Evolutionary conservation across 2,113 vertebrate species (phyloP).

Genomic region (Gambusia affinis): DNA sequence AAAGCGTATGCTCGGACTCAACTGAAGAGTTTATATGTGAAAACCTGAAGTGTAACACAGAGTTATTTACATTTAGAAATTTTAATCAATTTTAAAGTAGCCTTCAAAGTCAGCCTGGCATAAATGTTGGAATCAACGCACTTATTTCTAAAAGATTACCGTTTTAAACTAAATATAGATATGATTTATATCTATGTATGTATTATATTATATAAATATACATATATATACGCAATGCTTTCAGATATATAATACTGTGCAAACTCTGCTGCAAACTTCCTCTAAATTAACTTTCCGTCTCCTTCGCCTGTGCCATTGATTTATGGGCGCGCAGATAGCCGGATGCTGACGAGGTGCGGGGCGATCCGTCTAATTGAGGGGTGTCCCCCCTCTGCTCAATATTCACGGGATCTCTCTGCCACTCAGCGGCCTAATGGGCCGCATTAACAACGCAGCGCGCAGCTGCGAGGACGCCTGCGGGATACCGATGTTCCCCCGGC

Average conservation of each 20-base stretch:
- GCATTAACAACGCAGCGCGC: slow-evolving; percentile 72
- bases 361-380: slow-evolving; percentile 79
- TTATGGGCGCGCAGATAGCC: slow-evolving; percentile 62
- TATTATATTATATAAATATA: neutral
- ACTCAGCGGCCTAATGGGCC: slow-evolving; percentile 79
- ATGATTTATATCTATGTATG: too few species aligned
- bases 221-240: neutral
- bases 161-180: too few species aligned
- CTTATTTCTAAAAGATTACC: too few species aligned
- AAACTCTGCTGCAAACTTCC: slow-evolving; percentile 60
- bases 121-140: neutral
- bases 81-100: neutral
- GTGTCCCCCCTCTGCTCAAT: slow-evolving; percentile 76
- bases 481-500: slow-evolving; percentile 68
- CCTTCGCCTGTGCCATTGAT: slow-evolving; percentile 66
- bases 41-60: neutral
- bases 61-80: neutral
- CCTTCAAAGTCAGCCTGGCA: neutral
- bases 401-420: slow-evolving; percentile 78
- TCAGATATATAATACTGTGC: neutral
- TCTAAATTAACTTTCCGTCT: slow-evolving; percentile 60
- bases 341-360: slow-evolving; percentile 76
- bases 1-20: slow-evolving; percentile 16
- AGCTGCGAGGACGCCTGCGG: slow-evolving; percentile 72
- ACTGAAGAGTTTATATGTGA: neutral